Percentiles rank a stretch among this genome's conserved stretches.
These are phyloP conservation scores for Neodon shergylaensis DNA, from an alignment of 2,113 vertebrate genomes.

Conservation along the genomic window DNA sequence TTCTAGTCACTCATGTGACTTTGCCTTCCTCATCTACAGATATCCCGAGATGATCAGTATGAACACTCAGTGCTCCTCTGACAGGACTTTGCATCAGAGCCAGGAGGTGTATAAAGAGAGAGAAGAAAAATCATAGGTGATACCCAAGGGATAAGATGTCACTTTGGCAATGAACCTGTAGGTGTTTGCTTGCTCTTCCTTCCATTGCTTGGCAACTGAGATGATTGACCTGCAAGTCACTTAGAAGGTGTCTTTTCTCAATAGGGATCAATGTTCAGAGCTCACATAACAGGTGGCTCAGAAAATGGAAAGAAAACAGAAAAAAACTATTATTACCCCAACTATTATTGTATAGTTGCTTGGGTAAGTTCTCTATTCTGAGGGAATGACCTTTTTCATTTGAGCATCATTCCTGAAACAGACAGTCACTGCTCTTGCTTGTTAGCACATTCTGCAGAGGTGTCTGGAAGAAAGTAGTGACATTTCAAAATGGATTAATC, in stretches of 20 bases:
- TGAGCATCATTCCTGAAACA: neutral
- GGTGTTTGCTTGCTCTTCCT: neutral
- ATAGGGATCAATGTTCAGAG: neutral
- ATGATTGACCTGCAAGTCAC: neutral
- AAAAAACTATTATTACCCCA: slow-evolving; percentile 35
- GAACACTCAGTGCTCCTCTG: neutral
- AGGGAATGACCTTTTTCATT: slow-evolving; percentile 50
- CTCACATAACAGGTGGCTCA: slow-evolving; percentile 34
- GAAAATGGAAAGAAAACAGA: slow-evolving; percentile 36
- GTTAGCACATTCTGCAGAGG: neutral
- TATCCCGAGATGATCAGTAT: neutral
- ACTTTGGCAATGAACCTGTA: neutral
- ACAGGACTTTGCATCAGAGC: neutral
- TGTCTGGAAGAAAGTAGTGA: slow-evolving; percentile 34
- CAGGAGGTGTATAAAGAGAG: neutral
- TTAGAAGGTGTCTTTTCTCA: neutral
- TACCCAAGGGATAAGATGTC: neutral
- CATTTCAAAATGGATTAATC: slow-evolving; percentile 51
- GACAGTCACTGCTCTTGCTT: slow-evolving; percentile 11
- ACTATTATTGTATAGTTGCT: neutral
- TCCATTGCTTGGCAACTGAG: neutral
- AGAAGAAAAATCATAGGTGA: neutral
- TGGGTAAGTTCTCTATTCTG: slow-evolving; percentile 8
- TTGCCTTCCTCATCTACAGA: neutral
- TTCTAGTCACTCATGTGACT: neutral